Percentiles rank a stretch among this genome's conserved stretches.
phyloP scores from a whole-genome alignment of 1,140 invertebrate genomes.

The Bombus affinis region DNA sequence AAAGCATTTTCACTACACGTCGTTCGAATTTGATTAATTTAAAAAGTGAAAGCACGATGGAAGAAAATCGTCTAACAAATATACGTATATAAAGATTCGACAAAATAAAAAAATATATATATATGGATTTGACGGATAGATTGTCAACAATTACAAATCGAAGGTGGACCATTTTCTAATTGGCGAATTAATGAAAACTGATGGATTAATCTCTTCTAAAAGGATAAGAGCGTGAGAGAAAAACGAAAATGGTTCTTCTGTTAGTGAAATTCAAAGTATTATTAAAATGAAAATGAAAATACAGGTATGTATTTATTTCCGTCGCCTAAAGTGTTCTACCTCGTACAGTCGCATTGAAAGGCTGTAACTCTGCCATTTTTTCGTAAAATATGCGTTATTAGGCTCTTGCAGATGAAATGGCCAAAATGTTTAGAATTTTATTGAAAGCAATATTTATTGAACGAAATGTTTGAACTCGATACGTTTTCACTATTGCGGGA shows the following conservation, averaged over 20 bases:
- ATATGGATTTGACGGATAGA: neutral
- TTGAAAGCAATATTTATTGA: no score
- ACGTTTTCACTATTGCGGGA: no score
- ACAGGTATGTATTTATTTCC: neutral
- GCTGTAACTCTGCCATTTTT: slow-evolving; percentile 4
- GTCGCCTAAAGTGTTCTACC: slow-evolving; percentile 19
- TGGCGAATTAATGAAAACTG: neutral
- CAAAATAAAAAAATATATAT: neutral
- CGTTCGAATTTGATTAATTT: neutral
- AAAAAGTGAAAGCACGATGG: no score
- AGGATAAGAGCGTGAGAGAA: no score
- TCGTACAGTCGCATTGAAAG: slow-evolving; percentile 8
- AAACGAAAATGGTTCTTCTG: neutral
- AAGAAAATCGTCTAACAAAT: neutral
- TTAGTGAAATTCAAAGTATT: neutral
- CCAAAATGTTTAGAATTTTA: neutral
- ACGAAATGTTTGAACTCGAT: no score
- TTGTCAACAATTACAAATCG: neutral
- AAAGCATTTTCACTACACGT: neutral
- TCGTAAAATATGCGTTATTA: neutral
- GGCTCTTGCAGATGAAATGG: neutral
- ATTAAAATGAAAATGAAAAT: neutral
- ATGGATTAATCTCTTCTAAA: neutral
- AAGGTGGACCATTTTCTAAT: neutral
- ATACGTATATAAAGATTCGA: neutral